Conservation (phyloP, 2,797 vertebrate genomes). For the Anniella stebbinsi region DNA sequence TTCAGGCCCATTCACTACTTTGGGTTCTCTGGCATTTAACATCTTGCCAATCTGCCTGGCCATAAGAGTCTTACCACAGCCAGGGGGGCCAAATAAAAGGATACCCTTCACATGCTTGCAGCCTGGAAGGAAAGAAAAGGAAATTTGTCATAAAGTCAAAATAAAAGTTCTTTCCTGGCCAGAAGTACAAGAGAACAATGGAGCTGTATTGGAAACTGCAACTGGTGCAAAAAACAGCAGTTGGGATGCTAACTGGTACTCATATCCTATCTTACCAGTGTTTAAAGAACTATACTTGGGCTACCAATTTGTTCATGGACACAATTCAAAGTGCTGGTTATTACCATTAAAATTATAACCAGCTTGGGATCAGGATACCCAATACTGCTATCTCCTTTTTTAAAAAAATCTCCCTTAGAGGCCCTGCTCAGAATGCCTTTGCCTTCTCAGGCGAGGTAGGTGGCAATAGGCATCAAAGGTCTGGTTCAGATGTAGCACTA, state of each 20-base stretch:
- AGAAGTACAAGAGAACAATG: not conserved
- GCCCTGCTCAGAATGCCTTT: not conserved
- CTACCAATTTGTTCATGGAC: not conserved
- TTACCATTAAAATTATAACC: not conserved
- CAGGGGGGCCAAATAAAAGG: constrained; percentile 93
- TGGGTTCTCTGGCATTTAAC: constrained; percentile 97
- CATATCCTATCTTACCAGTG: not conserved
- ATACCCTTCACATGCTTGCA: constrained; percentile 99
- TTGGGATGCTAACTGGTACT: not conserved
- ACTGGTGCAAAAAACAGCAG: not conserved
- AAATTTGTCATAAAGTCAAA: not conserved
- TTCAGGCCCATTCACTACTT: constrained; percentile 96
- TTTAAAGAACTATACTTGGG: not conserved
- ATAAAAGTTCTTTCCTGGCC: not conserved
- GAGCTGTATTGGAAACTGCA: not conserved
- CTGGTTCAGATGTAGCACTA: not conserved
- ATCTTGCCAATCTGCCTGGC: constrained; percentile 98
- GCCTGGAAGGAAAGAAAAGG: constrained; percentile 77
- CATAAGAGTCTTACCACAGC: constrained; percentile 98
- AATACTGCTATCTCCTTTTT: not conserved
- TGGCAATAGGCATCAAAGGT: not conserved
- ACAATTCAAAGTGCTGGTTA: not conserved
- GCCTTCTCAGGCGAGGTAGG: not conserved
- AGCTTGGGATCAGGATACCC: not conserved
- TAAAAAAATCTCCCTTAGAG: too few relatives aligned